Conservation (phyloP, 2,797 vertebrate genomes). For the Channa striata region DNA sequence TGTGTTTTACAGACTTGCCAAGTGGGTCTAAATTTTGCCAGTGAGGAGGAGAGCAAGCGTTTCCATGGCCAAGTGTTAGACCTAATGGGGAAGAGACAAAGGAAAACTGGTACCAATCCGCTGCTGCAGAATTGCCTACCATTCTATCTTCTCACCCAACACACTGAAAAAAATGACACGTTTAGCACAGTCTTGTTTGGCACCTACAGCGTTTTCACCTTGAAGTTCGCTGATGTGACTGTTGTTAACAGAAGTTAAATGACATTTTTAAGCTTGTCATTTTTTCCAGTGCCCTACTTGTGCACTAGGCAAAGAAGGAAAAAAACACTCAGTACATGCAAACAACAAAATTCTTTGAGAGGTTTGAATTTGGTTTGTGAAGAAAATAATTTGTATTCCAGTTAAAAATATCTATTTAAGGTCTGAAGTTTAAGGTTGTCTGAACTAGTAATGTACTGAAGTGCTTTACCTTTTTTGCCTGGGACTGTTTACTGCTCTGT, state of each 20-base stretch:
- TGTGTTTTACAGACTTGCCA: conserved; percentile 84
- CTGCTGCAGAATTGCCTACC: conserved; percentile 6
- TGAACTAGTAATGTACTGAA: neutral
- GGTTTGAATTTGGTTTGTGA: neutral
- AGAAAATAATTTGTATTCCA: neutral
- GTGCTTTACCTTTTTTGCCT: conserved; percentile 30
- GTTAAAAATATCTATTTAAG: neutral
- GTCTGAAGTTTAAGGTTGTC: neutral
- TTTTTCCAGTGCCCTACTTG: conserved; percentile 5
- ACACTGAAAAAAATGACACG: conserved; percentile 35
- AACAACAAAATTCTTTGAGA: neutral
- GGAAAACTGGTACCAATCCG: conserved; percentile 88
- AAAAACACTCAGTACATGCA: conserved; percentile 17
- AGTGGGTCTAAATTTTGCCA: conserved; percentile 97
- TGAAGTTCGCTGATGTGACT: neutral
- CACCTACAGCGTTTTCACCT: neutral
- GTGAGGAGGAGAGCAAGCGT: conserved; percentile 93
- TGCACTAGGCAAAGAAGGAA: conserved; percentile 39
- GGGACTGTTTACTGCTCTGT: conserved; percentile 20
- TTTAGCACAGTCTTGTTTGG: conserved; percentile 21
- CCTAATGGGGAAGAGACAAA: conserved; percentile 86
- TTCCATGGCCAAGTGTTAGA: conserved; percentile 86
- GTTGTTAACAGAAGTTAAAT: conserved; percentile 4
- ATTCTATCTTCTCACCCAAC: conserved; percentile 3
- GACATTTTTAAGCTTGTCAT: conserved; percentile 31